Conservation (phyloP, 2,797 vertebrate genomes). For the Microhierax caerulescens region DNA sequence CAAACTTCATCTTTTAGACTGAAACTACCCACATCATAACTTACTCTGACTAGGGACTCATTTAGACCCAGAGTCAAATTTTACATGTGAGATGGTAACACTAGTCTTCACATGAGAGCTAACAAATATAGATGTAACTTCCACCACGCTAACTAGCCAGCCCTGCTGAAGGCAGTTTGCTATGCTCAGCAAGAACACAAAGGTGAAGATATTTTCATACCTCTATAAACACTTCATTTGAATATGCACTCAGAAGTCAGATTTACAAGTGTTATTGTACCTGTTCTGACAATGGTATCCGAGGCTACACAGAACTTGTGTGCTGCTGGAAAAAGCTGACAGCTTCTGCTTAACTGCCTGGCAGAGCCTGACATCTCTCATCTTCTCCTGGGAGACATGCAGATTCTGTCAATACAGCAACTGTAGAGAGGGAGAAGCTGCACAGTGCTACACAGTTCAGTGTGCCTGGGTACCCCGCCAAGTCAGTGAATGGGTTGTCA, state of each 20-base stretch:
- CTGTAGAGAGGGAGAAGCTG: background rate
- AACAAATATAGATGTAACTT: rapidly evolving
- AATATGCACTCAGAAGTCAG: background rate
- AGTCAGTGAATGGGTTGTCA: background rate
- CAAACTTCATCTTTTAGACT: background rate
- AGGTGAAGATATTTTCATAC: background rate
- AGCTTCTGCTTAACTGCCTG: background rate
- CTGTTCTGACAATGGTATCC: background rate
- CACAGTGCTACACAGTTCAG: background rate
- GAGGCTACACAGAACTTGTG: background rate
- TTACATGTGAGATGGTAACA: rapidly evolving
- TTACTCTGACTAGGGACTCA: background rate
- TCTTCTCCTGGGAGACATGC: background rate
- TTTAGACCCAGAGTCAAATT: background rate
- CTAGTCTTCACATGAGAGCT: background rate
- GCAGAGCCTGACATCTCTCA: background rate
- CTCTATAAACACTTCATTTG: background rate
- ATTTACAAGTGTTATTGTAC: background rate
- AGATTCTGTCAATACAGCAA: background rate
- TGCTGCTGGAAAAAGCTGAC: background rate
- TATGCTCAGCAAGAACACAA: background rate
- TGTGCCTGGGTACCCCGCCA: background rate
- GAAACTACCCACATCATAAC: background rate
- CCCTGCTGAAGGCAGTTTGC: background rate
- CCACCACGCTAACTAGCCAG: background rate